Conservation (phyloP, 1,140 invertebrate species). For the Drosophila obscura region DNA sequence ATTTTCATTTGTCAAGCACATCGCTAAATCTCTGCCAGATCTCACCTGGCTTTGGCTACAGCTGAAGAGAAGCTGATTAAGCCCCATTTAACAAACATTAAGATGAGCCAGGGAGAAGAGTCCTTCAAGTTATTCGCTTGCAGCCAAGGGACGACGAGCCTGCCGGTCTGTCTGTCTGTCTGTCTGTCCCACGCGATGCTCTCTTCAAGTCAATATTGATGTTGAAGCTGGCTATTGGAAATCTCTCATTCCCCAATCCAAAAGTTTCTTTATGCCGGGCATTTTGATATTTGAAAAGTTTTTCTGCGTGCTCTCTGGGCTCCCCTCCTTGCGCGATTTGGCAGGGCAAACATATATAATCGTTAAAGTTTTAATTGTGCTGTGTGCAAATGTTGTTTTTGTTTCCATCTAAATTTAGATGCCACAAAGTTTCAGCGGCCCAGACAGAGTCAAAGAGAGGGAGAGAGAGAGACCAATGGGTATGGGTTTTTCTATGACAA, state of each 20-base stretch:
- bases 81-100: slow-evolving; percentile 56
- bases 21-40: slow-evolving; percentile 7
- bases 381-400: slow-evolving; percentile 34
- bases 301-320: background rate
- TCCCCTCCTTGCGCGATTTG: slow-evolving; percentile 40
- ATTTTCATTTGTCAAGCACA: slow-evolving; percentile 41
- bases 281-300: slow-evolving; percentile 55
- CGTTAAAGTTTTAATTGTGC: slow-evolving; percentile 74
- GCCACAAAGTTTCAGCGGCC: slow-evolving; percentile 15
- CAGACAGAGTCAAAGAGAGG: too few species aligned
- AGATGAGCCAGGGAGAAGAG: slow-evolving; percentile 5
- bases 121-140: background rate
- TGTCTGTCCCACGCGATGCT: background rate
- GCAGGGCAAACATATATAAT: slow-evolving; percentile 67
- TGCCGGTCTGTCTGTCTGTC: too few species aligned
- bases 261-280: slow-evolving; percentile 12
- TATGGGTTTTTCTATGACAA: too few species aligned
- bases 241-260: slow-evolving; percentile 8
- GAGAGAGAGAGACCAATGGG: too few species aligned
- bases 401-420: slow-evolving; percentile 43
- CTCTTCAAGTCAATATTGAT: slow-evolving; percentile 60
- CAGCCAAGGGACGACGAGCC: background rate
- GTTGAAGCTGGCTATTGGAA: slow-evolving; percentile 55
- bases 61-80: slow-evolving; percentile 69
- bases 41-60: slow-evolving; percentile 47